Conservation (phyloP, 1,140 invertebrate genomes). For the Lutraria rhynchaena region DNA sequence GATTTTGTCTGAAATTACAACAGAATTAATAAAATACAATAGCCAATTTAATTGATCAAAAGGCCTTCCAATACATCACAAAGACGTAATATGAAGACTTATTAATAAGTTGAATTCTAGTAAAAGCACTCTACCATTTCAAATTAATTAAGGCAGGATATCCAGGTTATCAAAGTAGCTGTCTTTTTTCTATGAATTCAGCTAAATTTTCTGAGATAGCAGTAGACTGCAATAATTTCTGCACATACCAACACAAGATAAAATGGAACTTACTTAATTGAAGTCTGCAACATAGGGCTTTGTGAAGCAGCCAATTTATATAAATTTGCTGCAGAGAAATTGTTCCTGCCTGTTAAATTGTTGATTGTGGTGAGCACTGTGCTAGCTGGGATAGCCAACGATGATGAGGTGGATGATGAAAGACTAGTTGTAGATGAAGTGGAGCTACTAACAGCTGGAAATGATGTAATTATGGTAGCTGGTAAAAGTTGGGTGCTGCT, state of each 20-base stretch:
- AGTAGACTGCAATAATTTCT: neutral
- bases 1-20: conserved; percentile 76
- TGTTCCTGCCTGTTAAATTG: conserved; percentile 44
- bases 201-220: neutral
- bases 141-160: too few species aligned
- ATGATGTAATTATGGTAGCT: conserved; percentile 54
- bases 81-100: too few species aligned
- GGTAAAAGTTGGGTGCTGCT: conserved; percentile 56
- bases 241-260: neutral
- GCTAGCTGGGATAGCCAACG: neutral
- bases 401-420: conserved; percentile 25
- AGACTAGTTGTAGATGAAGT: conserved; percentile 38
- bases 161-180: neutral
- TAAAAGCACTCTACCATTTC: too few species aligned
- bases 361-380: conserved; percentile 56
- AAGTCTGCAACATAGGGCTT: conserved; percentile 49
- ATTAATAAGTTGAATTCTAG: too few species aligned
- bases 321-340: conserved; percentile 38
- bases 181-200: neutral
- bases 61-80: too few species aligned
- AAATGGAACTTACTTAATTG: conserved; percentile 25
- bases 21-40: too few species aligned
- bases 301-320: conserved; percentile 36
- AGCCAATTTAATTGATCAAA: too few species aligned
- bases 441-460: conserved; percentile 38